Conservation (phyloP, 2,113 vertebrate species). For the Proteles cristata region DNA sequence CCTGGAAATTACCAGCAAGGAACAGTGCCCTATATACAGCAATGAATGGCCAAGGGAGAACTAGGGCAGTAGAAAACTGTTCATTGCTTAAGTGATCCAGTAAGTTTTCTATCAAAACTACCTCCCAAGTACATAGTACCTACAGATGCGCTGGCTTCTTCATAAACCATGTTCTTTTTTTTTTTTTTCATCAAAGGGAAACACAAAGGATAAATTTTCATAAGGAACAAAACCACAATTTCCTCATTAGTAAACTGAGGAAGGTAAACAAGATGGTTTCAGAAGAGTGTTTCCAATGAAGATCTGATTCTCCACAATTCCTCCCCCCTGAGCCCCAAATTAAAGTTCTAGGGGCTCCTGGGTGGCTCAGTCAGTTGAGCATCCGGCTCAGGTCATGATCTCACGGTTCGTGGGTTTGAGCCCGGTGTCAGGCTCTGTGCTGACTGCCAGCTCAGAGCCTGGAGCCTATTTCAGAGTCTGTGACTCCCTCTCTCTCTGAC, state of each 20-base stretch:
- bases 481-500: no score
- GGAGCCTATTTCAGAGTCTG: no score
- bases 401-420: no score
- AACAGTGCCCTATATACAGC: neutral
- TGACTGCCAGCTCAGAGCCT: no score
- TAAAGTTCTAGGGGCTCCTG: no score
- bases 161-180: conserved; percentile 7
- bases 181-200: neutral
- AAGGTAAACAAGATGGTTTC: neutral
- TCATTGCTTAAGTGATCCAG: neutral
- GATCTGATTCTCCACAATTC: neutral
- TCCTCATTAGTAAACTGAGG: neutral
- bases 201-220: neutral
- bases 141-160: neutral
- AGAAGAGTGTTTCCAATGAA: neutral
- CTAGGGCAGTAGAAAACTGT: neutral
- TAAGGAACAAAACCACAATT: neutral
- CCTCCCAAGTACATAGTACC: neutral
- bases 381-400: no score
- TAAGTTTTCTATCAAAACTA: neutral
- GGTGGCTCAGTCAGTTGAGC: no score
- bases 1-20: neutral
- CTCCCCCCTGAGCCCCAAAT: no score
- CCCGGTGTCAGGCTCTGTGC: no score
- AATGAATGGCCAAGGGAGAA: neutral